These are phyloP conservation scores for Hydrocynus forskahlii DNA, from an alignment of 2,797 vertebrate genomes.

Conservation along the genomic window DNA sequence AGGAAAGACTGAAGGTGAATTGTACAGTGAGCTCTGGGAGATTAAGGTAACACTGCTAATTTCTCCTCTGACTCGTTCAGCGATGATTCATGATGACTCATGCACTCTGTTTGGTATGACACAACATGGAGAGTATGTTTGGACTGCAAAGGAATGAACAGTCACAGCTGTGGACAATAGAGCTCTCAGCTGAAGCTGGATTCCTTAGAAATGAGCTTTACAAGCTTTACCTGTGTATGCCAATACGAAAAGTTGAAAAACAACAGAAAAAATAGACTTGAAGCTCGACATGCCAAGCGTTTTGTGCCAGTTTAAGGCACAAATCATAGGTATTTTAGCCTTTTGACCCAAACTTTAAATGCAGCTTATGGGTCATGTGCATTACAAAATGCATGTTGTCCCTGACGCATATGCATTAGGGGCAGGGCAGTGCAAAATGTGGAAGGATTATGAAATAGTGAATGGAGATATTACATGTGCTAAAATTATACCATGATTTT, in stretches of 20 bases:
- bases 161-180: not conserved
- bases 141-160: not conserved
- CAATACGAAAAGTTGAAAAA: not conserved
- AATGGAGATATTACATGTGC: too few species aligned
- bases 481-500: too few species aligned
- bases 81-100: slow-evolving; percentile 27
- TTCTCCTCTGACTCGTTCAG: not conserved
- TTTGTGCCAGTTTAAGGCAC: too few species aligned
- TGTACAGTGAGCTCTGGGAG: not conserved
- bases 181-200: not conserved
- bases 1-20: not conserved
- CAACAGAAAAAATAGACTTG: not conserved
- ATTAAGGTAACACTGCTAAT: not conserved
- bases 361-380: too few species aligned
- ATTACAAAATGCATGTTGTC: too few species aligned
- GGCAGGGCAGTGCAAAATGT: too few species aligned
- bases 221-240: too few species aligned
- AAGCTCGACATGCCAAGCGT: too few species aligned
- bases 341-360: too few species aligned
- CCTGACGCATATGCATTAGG: too few species aligned
- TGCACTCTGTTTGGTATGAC: not conserved
- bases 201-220: not conserved
- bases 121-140: slow-evolving; percentile 3
- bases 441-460: too few species aligned
- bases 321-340: too few species aligned